These are phyloP conservation scores for Astyanax mexicanus DNA, from an alignment of 2,797 vertebrate species.

Conservation along the genomic window DNA sequence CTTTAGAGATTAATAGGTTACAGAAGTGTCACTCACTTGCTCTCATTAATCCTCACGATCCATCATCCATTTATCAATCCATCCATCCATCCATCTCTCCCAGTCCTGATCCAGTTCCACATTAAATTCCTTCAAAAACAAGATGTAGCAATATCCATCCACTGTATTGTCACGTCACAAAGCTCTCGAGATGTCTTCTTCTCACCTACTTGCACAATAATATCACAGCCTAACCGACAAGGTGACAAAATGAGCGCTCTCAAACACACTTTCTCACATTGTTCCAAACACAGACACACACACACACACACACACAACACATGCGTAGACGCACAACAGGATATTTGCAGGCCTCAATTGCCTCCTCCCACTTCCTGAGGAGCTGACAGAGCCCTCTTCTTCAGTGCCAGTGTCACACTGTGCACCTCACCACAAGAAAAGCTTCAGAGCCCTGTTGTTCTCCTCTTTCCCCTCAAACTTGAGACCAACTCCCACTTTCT, in stretches of 20 bases:
- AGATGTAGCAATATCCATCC: neutral
- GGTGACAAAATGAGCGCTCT: neutral
- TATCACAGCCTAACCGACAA: neutral
- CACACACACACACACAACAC: conserved; percentile 2
- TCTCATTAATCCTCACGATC: neutral
- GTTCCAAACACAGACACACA: neutral
- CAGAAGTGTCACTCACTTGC: neutral
- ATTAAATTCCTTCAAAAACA: neutral
- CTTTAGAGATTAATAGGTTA: neutral
- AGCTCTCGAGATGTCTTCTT: neutral
- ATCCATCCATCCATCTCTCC: too few relatives aligned
- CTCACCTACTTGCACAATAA: neutral
- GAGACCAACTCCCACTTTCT: neutral
- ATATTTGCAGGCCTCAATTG: conserved; percentile 52
- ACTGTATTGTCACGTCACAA: neutral
- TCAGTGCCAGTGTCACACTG: conserved; percentile 59
- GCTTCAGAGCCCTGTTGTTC: conserved; percentile 61
- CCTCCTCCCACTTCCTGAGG: conserved; percentile 76
- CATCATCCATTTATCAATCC: too few relatives aligned
- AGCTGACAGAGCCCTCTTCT: conserved; percentile 57
- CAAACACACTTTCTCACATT: neutral
- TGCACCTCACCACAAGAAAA: conserved; percentile 74
- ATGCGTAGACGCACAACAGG: conserved; percentile 7
- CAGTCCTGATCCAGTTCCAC: neutral
- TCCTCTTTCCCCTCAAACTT: conserved; percentile 49